phyloP scores from a whole-genome alignment of 1,140 invertebrate genomes.

The Watersipora subatra region DNA sequence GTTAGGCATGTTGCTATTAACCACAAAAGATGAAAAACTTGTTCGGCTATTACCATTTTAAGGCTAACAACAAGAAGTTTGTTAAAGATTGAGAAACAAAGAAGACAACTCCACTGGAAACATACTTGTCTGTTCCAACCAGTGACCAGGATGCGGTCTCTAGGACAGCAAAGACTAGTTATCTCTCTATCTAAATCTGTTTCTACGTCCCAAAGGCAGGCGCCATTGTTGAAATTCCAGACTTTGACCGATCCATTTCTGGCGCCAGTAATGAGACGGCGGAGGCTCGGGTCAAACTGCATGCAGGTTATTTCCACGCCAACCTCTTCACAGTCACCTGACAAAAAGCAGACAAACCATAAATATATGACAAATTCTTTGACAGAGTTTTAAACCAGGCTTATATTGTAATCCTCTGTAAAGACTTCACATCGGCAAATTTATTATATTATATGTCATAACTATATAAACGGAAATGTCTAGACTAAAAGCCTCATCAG shows the following conservation, averaged over 20 bases:
- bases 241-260: constrained; percentile 54
- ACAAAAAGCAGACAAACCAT: too few species aligned
- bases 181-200: constrained; percentile 22
- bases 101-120: too few species aligned
- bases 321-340: constrained; percentile 39
- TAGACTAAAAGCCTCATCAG: too few species aligned
- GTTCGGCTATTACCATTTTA: too few species aligned
- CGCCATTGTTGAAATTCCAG: constrained; percentile 65
- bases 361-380: too few species aligned
- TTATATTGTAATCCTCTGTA: neutral
- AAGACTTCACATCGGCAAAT: neutral
- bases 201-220: constrained; percentile 45
- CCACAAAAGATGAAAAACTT: too few species aligned
- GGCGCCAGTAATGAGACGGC: constrained; percentile 56
- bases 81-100: too few species aligned
- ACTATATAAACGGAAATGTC: too few species aligned
- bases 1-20: too few species aligned
- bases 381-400: neutral
- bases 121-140: constrained; percentile 49
- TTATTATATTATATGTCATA: neutral
- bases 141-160: constrained; percentile 49
- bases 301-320: constrained; percentile 60
- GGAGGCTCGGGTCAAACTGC: constrained; percentile 54
- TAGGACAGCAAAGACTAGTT: constrained; percentile 32
- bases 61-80: too few species aligned